These are phyloP conservation scores for Nilaparvata lugens DNA, from an alignment of 1,140 invertebrate genomes.

Conservation along the genomic window DNA sequence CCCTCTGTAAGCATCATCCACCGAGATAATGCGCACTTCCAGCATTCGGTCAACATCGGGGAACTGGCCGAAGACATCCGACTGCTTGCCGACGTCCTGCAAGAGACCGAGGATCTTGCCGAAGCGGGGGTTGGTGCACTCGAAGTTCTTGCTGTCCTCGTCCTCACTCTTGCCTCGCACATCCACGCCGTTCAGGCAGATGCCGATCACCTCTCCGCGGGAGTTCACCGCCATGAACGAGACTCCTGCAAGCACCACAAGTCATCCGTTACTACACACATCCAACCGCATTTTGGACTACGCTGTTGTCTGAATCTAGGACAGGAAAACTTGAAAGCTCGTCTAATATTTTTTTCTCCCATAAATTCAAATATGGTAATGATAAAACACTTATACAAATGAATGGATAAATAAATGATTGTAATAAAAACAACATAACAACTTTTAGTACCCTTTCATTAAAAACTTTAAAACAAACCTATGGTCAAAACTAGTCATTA, in stretches of 20 bases:
- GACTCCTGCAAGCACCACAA: constrained; percentile 32
- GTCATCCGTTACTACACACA: too few relatives aligned
- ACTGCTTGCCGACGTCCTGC: constrained; percentile 43
- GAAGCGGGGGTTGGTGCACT: constrained; percentile 27
- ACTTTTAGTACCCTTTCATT: too few relatives aligned
- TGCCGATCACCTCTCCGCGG: constrained; percentile 48
- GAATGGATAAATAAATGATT: too few relatives aligned
- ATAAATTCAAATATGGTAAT: too few relatives aligned
- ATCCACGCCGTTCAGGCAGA: constrained; percentile 39
- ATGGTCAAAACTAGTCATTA: too few relatives aligned
- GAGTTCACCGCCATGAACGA: constrained; percentile 52
- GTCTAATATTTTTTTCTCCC: too few relatives aligned
- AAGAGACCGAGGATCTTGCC: constrained; percentile 49
- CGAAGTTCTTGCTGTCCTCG: constrained; percentile 9
- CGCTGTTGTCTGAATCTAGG: too few relatives aligned
- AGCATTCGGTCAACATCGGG: constrained; percentile 44
- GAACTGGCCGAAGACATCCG: constrained; percentile 44
- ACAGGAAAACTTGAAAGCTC: too few relatives aligned
- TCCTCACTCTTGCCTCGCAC: constrained; percentile 2
- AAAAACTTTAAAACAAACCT: too few relatives aligned
- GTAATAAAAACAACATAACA: too few relatives aligned
- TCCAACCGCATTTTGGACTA: too few relatives aligned
- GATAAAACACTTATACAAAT: too few relatives aligned
- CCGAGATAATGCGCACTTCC: constrained; percentile 54
- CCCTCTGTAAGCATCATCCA: constrained; percentile 51